These are phyloP conservation scores for Synanthedon myopaeformis DNA, from an alignment of 2,888 invertebrate species.

Conservation along the genomic window DNA sequence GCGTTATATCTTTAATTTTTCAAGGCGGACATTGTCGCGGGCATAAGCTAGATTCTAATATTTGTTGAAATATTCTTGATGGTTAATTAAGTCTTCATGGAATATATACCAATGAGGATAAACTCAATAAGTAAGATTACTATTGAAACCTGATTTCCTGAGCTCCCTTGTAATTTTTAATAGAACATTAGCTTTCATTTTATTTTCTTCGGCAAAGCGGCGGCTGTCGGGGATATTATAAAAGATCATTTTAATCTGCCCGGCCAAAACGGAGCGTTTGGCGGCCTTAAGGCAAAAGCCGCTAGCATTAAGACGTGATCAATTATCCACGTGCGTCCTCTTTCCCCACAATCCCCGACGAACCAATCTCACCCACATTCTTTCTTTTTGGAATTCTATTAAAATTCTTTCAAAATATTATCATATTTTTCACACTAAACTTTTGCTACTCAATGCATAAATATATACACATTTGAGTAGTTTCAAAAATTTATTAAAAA, in stretches of 20 bases:
- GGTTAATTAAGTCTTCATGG: too few relatives aligned
- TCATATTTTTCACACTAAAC: too few relatives aligned
- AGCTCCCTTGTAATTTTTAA: background rate
- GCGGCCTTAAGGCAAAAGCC: slow-evolving; percentile 13
- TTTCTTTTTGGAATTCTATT: background rate
- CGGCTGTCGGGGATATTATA: slow-evolving; percentile 32
- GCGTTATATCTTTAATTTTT: too few relatives aligned
- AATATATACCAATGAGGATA: too few relatives aligned
- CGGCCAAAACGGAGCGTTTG: slow-evolving; percentile 8
- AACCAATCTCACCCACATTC: slow-evolving; percentile 8
- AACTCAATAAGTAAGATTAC: too few relatives aligned
- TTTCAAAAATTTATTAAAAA: too few relatives aligned
- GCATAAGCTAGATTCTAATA: too few relatives aligned
- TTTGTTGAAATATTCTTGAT: too few relatives aligned
- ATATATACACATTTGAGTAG: too few relatives aligned
- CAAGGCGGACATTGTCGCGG: too few relatives aligned
- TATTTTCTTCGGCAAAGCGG: background rate
- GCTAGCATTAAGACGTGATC: slow-evolving; percentile 40
- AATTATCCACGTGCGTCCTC: slow-evolving; percentile 37
- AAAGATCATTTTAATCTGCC: slow-evolving; percentile 40
- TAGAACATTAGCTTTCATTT: background rate
- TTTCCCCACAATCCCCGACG: slow-evolving; percentile 11
- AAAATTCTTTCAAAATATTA: background rate
- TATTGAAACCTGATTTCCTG: background rate
- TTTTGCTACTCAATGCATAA: too few relatives aligned